Base-by-base conservation (phyloP, 2,888 invertebrate genomes). In the Bombylius major region DNA sequence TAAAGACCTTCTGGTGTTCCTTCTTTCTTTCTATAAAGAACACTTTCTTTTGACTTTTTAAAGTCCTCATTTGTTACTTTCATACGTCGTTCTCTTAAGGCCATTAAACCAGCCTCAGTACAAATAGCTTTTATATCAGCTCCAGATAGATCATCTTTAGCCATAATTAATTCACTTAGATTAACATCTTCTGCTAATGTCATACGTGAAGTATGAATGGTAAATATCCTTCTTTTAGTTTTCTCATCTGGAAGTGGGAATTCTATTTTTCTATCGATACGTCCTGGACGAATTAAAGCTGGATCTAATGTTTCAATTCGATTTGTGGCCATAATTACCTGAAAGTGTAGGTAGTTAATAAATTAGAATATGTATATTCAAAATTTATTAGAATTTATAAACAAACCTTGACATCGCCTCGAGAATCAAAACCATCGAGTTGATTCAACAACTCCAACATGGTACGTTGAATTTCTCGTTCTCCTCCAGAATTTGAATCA, bases 21-120 rank as follows among this genome's bases (percentile, higher is more conserved):
- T 78, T 99, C 99, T 71, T 99, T 98, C 80, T 99, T 99, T 59
- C 98, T 84, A 71, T 99, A 99, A 51, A 99, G 79, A 36, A 99
- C 98, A 76, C 95, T 99, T 73, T 99, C 99, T 75, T 99, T 99
- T 0, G 98, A 96, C 73, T 99, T 99, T 73, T 93, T 92, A 74
- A 99, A 99, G 76, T 99, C 99, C 75, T 99, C 98, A 77, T 96
- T 97, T 60, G 95, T 99, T 42, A 99, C 99, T 76, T 97, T 98
- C 99, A 99, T 99, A 65, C 99, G 84, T 55, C 99, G 83, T 74
- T 99, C 99, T 61, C 99, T 80, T 52, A 99, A 76, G 5, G 99
- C 99, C 88, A 99, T 91, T 56, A 99, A 77, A 61, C 99, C 99
- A 55, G 97, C 99, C 79, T 99, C 99, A 9, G 99, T 99, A 75